Conservation (phyloP, 2,888 invertebrate species). For the Drosophila meridiana region DNA sequence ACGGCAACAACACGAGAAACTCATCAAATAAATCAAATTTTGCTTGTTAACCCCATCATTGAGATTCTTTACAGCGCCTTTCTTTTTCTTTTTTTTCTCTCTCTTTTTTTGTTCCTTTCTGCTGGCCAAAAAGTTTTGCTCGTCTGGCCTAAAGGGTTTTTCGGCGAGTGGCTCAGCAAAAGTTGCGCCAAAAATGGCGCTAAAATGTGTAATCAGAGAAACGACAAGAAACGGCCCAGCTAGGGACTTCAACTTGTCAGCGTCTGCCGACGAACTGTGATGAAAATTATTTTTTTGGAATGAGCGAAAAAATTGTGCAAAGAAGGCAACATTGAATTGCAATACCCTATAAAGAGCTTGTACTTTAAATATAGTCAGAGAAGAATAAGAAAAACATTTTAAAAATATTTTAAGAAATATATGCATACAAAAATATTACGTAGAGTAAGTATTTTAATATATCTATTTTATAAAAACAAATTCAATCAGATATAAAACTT, state of each 20-base stretch:
- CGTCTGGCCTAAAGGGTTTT: slow-evolving; percentile 62
- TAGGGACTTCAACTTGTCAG: slow-evolving; percentile 58
- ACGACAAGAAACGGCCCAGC: slow-evolving; percentile 53
- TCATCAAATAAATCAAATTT: slow-evolving; percentile 80
- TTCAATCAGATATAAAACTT: neutral
- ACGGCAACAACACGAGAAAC: slow-evolving; percentile 59
- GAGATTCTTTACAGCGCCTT: slow-evolving; percentile 68
- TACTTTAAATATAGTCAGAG: neutral
- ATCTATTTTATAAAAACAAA: neutral
- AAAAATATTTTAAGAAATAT: neutral
- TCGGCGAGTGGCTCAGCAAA: slow-evolving; percentile 43
- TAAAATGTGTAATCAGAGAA: slow-evolving; percentile 74
- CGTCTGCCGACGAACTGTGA: slow-evolving; percentile 67
- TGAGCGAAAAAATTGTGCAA: slow-evolving; percentile 25
- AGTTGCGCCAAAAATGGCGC: slow-evolving; percentile 73
- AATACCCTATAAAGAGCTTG: neutral
- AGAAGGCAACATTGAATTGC: slow-evolving; percentile 26
- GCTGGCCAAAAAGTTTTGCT: slow-evolving; percentile 53
- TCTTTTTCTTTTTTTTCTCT: slow-evolving; percentile 12
- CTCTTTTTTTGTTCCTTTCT: slow-evolving; percentile 1
- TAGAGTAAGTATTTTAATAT: neutral
- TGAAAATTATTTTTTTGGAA: slow-evolving; percentile 69
- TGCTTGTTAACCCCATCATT: slow-evolving; percentile 77
- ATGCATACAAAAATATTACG: neutral
- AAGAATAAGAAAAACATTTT: neutral